These are phyloP conservation scores for Pollenia griseotomentosa DNA, from an alignment of 2,888 invertebrate genomes.

Conservation along the genomic window DNA sequence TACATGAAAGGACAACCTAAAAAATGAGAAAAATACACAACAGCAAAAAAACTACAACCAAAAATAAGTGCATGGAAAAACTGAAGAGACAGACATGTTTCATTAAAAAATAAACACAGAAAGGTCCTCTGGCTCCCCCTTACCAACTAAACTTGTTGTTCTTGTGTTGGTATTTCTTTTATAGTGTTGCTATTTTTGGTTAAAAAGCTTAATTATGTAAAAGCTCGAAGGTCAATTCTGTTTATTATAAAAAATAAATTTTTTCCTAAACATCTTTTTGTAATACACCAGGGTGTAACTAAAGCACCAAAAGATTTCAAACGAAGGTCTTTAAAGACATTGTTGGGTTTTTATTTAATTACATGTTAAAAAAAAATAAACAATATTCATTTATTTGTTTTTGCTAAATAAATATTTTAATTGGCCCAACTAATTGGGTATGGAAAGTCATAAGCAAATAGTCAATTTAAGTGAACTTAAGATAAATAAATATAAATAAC, in stretches of 20 bases:
- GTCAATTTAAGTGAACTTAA: background rate
- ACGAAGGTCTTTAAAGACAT: background rate
- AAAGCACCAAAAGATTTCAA: background rate
- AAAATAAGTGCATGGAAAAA: slow-evolving; percentile 44
- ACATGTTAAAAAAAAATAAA: slow-evolving; percentile 1
- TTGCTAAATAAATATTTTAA: slow-evolving; percentile 26
- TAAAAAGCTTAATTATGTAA: slow-evolving; percentile 65
- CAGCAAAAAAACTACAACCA: background rate
- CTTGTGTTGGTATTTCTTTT: slow-evolving; percentile 13
- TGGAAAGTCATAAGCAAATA: background rate
- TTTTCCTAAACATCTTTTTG: slow-evolving; percentile 34
- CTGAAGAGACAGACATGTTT: slow-evolving; percentile 30
- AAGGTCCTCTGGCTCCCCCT: background rate
- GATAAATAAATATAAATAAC: background rate
- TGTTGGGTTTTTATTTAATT: slow-evolving; percentile 29
- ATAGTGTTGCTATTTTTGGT: slow-evolving; percentile 17
- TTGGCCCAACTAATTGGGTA: background rate
- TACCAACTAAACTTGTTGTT: slow-evolving; percentile 1
- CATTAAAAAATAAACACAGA: background rate
- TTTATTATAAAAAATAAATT: slow-evolving; percentile 13
- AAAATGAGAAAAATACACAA: slow-evolving; percentile 2
- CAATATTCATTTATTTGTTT: background rate
- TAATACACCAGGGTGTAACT: background rate
- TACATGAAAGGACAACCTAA: slow-evolving; percentile 35
- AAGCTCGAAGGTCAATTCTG: slow-evolving; percentile 63